Evolutionary conservation across 2,113 vertebrate species (phyloP).

Genomic region (Lates calcarifer): DNA sequence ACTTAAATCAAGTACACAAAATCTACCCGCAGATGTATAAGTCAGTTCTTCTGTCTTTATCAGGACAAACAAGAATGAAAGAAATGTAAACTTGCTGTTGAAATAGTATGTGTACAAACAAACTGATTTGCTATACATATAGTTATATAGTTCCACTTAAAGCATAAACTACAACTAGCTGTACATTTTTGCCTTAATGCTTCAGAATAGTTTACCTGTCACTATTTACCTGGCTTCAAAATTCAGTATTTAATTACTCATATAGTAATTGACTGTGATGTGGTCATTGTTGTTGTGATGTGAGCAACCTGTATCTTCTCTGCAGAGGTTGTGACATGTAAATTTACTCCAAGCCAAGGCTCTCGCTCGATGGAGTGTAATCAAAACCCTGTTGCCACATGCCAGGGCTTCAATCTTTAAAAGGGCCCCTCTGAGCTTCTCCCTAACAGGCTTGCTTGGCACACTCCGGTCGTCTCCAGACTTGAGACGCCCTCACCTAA

Average conservation of each 20-base stretch:
- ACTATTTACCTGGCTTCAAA: too few species aligned
- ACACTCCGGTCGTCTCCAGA: conserved; percentile 40
- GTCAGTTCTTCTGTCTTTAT: too few species aligned
- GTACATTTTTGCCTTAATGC: too few species aligned
- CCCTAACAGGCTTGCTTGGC: conserved; percentile 61
- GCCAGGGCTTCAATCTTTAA: conserved; percentile 63
- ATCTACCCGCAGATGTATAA: too few species aligned
- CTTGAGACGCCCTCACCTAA: conserved; percentile 56
- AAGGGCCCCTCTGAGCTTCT: conserved; percentile 37
- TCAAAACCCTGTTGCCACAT: conserved; percentile 36
- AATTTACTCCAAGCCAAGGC: background rate
- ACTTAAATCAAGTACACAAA: too few species aligned
- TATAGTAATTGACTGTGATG: background rate
- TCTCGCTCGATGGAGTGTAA: conserved; percentile 14
- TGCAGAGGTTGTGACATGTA: conserved; percentile 34
- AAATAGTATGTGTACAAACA: too few species aligned
- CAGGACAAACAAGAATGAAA: background rate
- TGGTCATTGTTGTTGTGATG: background rate
- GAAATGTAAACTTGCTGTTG: too few species aligned
- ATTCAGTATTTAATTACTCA: too few species aligned
- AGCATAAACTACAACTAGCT: too few species aligned
- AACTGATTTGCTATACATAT: too few species aligned
- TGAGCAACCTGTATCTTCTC: conserved; percentile 14
- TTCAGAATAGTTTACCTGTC: too few species aligned
- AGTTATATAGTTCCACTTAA: too few species aligned